Conservation (phyloP, 1,140 invertebrate genomes). For the Limonius californicus region DNA sequence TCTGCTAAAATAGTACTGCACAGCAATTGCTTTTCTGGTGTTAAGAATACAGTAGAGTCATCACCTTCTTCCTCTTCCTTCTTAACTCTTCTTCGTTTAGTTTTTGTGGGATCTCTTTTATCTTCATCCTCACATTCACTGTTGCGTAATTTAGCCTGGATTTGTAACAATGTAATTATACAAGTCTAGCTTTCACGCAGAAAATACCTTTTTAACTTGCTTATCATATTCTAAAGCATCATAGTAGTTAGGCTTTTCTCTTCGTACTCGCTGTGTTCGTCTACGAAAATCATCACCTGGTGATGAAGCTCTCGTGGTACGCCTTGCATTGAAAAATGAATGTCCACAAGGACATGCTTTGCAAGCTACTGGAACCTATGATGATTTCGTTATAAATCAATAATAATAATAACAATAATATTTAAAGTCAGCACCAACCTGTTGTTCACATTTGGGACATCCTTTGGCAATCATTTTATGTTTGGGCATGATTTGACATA, state of each 20-base stretch:
- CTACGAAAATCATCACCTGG: constrained; percentile 52
- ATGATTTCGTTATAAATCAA: not conserved
- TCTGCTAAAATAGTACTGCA: constrained; percentile 65
- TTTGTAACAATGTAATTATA: not conserved
- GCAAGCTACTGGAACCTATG: constrained; percentile 72
- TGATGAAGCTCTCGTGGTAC: constrained; percentile 50
- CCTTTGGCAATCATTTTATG: constrained; percentile 58
- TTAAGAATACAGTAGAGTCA: constrained; percentile 51
- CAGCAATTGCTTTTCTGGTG: constrained; percentile 54
- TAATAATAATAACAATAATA: no score
- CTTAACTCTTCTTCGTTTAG: constrained; percentile 54
- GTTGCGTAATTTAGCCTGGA: constrained; percentile 48
- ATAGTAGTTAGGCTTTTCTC: constrained; percentile 79
- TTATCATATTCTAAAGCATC: constrained; percentile 75
- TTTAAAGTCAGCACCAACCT: constrained; percentile 48
- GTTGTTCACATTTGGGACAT: constrained; percentile 59
- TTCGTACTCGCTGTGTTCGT: constrained; percentile 68
- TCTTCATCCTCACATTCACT: constrained; percentile 50
- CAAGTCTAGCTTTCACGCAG: not conserved
- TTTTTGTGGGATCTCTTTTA: constrained; percentile 50
- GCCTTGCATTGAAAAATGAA: constrained; percentile 67
- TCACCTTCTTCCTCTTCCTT: constrained; percentile 57
- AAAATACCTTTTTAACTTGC: constrained; percentile 56
- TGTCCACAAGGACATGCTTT: constrained; percentile 77
- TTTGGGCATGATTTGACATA: constrained; percentile 39